Evolutionary conservation across 2,113 vertebrate genomes (phyloP).

Genomic region (Ptychochromis oligacanthus): DNA sequence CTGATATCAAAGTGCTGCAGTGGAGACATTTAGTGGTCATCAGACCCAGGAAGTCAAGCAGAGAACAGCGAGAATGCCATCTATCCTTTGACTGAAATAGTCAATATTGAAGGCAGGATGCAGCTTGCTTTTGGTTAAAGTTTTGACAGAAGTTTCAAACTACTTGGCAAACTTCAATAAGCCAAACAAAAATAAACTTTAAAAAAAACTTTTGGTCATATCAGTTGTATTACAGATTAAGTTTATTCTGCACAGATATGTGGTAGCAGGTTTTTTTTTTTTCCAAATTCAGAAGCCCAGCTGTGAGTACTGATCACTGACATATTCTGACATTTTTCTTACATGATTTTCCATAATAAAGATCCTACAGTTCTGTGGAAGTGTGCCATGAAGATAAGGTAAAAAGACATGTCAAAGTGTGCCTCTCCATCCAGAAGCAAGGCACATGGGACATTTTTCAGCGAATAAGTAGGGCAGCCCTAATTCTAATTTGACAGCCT

Average conservation of each 20-base stretch:
- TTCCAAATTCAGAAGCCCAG: neutral
- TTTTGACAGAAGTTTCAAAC: neutral
- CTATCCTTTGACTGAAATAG: neutral
- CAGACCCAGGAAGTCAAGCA: neutral
- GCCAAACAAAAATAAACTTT: neutral
- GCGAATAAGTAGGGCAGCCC: constrained; percentile 69
- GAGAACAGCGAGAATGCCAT: neutral
- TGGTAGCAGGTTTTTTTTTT: neutral
- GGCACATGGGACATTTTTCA: constrained; percentile 40
- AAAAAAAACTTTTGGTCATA: rapidly evolving
- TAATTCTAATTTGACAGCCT: constrained; percentile 71
- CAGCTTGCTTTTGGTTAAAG: neutral
- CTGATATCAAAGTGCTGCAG: neutral
- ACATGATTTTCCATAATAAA: constrained; percentile 24
- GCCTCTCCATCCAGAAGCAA: constrained; percentile 54
- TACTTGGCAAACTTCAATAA: neutral
- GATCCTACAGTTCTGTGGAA: constrained; percentile 30
- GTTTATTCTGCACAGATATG: neutral
- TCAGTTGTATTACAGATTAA: neutral
- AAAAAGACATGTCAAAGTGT: constrained; percentile 46
- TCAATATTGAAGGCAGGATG: neutral
- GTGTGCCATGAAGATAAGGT: constrained; percentile 45
- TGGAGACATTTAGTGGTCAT: neutral
- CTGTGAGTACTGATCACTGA: constrained; percentile 24
- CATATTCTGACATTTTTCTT: neutral